A percentile compares a stretch with the other conserved stretches of the same genome.
These are phyloP conservation scores for Misgurnus mizolepis DNA, from an alignment of 2,113 vertebrate species.

Conservation along the genomic window DNA sequence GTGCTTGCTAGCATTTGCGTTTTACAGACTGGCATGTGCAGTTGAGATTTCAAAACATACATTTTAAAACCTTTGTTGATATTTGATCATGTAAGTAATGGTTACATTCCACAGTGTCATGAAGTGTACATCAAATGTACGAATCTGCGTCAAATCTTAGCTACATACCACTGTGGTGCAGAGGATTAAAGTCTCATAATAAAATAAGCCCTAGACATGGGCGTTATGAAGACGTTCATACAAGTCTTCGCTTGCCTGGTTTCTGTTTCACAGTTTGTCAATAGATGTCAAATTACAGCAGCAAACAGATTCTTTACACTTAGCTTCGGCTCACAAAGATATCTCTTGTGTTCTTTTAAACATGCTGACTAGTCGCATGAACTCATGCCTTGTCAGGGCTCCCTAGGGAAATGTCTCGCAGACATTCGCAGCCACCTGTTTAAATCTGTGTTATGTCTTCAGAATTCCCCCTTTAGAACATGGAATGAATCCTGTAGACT, in stretches of 20 bases:
- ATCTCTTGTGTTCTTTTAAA: conserved; percentile 24
- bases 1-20: too few species aligned
- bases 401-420: conserved; percentile 9
- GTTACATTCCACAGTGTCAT: not conserved
- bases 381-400: conserved; percentile 33
- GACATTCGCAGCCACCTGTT: conserved; percentile 25
- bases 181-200: conserved; percentile 48
- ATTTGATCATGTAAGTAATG: too few species aligned
- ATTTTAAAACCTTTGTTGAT: too few species aligned
- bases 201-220: conserved; percentile 39
- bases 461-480: conserved; percentile 19
- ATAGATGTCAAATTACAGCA: conserved; percentile 65
- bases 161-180: not conserved
- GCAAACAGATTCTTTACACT: conserved; percentile 60
- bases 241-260: conserved; percentile 74
- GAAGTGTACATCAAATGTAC: not conserved
- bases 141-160: not conserved
- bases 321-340: conserved; percentile 18
- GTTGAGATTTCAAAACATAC: too few species aligned
- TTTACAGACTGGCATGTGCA: too few species aligned
- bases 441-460: conserved; percentile 39
- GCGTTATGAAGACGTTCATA: conserved; percentile 44
- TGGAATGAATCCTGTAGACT: conserved; percentile 16
- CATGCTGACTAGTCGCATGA: conserved; percentile 26
- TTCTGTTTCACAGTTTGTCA: conserved; percentile 65